Evolutionary conservation across 1,140 invertebrate genomes (phyloP).

Genomic region (Glossosoma conforme): DNA sequence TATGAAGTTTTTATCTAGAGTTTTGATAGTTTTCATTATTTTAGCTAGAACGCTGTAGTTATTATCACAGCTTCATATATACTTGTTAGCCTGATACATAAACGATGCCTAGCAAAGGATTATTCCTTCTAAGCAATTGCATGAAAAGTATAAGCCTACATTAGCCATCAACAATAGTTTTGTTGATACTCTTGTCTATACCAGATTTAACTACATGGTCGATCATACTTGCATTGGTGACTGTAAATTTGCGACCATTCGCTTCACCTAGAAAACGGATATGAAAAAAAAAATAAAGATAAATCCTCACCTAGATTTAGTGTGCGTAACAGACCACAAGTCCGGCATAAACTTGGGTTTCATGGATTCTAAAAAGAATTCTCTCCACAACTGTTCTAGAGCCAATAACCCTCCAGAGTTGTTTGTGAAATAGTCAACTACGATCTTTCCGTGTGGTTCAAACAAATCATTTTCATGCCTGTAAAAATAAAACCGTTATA

Average conservation of each 20-base stretch:
- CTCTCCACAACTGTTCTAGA: constrained; percentile 70
- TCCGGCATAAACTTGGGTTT: constrained; percentile 65
- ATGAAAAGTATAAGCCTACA: too few relatives aligned
- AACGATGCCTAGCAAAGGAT: too few relatives aligned
- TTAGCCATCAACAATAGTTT: too few relatives aligned
- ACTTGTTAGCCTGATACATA: too few relatives aligned
- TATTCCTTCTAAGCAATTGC: too few relatives aligned
- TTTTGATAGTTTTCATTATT: too few relatives aligned
- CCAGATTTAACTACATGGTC: not conserved
- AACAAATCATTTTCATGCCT: constrained; percentile 51
- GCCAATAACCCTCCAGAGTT: constrained; percentile 57
- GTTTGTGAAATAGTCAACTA: constrained; percentile 59
- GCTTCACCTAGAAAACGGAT: too few relatives aligned
- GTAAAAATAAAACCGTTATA: constrained; percentile 30
- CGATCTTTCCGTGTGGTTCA: constrained; percentile 60
- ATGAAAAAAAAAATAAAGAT: not conserved
- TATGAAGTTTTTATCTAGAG: too few relatives aligned
- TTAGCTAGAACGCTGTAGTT: too few relatives aligned
- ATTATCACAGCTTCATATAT: too few relatives aligned
- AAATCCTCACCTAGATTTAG: constrained; percentile 45
- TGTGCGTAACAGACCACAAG: constrained; percentile 73
- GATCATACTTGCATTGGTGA: not conserved
- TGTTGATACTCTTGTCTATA: not conserved
- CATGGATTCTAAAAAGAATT: constrained; percentile 74
- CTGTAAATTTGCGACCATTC: too few relatives aligned